phyloP scores from a whole-genome alignment of 1,140 invertebrate species.

The Drosophila equinoxialis region DNA sequence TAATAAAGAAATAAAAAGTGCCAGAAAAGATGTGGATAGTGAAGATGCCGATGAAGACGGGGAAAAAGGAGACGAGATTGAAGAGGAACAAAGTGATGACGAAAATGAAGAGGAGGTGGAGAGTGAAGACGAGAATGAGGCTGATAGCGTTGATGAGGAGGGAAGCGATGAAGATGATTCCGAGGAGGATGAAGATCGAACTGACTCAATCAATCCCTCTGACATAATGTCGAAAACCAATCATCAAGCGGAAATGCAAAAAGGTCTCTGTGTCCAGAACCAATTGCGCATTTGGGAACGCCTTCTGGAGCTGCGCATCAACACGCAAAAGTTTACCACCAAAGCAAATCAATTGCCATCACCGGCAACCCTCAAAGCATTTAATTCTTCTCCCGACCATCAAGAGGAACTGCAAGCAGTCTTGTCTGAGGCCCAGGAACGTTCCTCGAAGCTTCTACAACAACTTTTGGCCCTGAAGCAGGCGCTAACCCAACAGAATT shows the following conservation, averaged over 20 bases:
- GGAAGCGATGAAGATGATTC: slow-evolving; percentile 55
- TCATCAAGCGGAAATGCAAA: slow-evolving; percentile 86
- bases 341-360: slow-evolving; percentile 91
- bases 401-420: slow-evolving; percentile 84
- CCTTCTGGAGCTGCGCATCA: slow-evolving; percentile 92
- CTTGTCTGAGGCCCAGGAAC: slow-evolving; percentile 84
- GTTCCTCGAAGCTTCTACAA: slow-evolving; percentile 86
- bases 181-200: slow-evolving; percentile 52
- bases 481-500: slow-evolving; percentile 63
- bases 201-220: slow-evolving; percentile 74
- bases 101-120: slow-evolving; percentile 45
- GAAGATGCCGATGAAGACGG: slow-evolving; percentile 47
- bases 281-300: slow-evolving; percentile 92
- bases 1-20: not conserved
- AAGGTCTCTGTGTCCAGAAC: slow-evolving; percentile 90
- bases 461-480: slow-evolving; percentile 87
- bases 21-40: slow-evolving; percentile 55
- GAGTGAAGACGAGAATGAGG: slow-evolving; percentile 39
- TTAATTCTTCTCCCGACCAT: slow-evolving; percentile 72
- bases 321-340: slow-evolving; percentile 90
- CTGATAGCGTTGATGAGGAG: slow-evolving; percentile 62
- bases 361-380: slow-evolving; percentile 84
- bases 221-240: slow-evolving; percentile 75
- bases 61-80: not conserved
- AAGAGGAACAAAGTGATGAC: slow-evolving; percentile 10